Evolutionary conservation across 1,140 invertebrate genomes (phyloP).

Genomic region (Drusus annulatus): DNA sequence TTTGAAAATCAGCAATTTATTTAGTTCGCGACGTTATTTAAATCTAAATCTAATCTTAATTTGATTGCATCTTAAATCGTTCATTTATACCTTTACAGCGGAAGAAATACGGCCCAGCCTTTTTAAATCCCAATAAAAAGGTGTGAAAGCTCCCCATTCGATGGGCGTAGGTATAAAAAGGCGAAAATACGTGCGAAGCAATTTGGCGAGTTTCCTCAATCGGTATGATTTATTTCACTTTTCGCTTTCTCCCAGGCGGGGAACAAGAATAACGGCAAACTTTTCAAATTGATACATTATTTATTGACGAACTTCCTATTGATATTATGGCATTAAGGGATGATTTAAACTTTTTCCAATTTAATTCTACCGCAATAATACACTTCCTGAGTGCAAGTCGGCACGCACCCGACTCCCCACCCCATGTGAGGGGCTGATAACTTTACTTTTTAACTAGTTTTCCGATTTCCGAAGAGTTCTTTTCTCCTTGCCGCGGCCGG

Average conservation of each 20-base stretch:
- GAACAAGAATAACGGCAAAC: not conserved
- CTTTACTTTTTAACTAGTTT: not conserved
- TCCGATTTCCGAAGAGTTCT: too few relatives aligned
- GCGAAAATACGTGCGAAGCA: not conserved
- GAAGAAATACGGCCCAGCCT: too few relatives aligned
- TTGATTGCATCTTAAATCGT: too few relatives aligned
- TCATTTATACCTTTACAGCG: too few relatives aligned
- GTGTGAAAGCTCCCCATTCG: too few relatives aligned
- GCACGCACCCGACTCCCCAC: conserved; percentile 10
- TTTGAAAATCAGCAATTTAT: too few relatives aligned
- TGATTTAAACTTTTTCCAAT: conserved; percentile 42
- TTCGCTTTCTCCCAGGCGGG: not conserved
- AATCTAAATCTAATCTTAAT: too few relatives aligned
- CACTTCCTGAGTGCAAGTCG: conserved; percentile 16
- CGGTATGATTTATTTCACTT: not conserved
- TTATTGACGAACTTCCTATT: conserved; percentile 30
- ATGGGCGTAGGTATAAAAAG: too few relatives aligned
- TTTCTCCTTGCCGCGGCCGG: too few relatives aligned
- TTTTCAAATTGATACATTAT: conserved; percentile 29
- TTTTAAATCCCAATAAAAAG: too few relatives aligned
- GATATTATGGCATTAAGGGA: conserved; percentile 34
- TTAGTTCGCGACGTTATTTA: too few relatives aligned
- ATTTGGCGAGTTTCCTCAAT: not conserved
- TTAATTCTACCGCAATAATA: conserved; percentile 31
- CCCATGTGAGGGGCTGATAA: not conserved